phyloP scores from a whole-genome alignment of 2,797 vertebrate species.

The Spinibarbus caldwelli region DNA sequence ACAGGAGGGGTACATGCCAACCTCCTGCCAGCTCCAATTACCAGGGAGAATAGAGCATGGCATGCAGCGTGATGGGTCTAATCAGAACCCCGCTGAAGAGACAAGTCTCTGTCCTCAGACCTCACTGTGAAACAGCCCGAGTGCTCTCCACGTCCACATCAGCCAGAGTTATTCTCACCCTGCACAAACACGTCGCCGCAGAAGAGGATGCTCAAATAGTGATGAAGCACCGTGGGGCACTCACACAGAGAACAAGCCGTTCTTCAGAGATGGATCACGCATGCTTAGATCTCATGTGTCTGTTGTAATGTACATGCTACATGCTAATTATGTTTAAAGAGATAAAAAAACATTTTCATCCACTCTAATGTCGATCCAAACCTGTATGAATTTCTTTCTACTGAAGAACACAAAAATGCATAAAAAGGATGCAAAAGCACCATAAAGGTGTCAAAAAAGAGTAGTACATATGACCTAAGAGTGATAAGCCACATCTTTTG shows the following conservation, averaged over 20 bases:
- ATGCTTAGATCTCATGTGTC: constrained; percentile 16
- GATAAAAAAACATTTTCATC: not conserved
- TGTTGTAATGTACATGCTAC: constrained; percentile 57
- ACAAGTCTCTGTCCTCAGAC: constrained; percentile 74
- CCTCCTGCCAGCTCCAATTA: constrained; percentile 86
- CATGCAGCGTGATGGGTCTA: constrained; percentile 78
- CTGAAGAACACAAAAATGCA: not conserved
- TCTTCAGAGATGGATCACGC: constrained; percentile 44
- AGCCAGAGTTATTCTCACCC: constrained; percentile 65
- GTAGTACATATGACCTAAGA: not conserved
- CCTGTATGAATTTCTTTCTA: not conserved
- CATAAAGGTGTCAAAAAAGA: not conserved
- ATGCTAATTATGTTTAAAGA: not conserved
- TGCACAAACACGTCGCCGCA: constrained; percentile 67
- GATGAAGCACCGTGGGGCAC: constrained; percentile 60
- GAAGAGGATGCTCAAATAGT: constrained; percentile 67
- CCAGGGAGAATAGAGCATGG: constrained; percentile 78
- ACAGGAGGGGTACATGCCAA: constrained; percentile 72
- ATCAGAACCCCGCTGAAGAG: constrained; percentile 81
- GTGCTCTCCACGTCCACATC: constrained; percentile 68
- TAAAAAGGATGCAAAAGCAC: not conserved
- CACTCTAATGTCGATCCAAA: not conserved
- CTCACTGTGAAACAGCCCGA: constrained; percentile 74
- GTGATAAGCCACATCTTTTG: not conserved
- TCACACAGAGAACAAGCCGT: constrained; percentile 59